Evolutionary conservation across 1,140 invertebrate genomes (phyloP), one percentile per base, ranked within the genome.

Genomic region (Stegodyphus mimosarum): DNA sequence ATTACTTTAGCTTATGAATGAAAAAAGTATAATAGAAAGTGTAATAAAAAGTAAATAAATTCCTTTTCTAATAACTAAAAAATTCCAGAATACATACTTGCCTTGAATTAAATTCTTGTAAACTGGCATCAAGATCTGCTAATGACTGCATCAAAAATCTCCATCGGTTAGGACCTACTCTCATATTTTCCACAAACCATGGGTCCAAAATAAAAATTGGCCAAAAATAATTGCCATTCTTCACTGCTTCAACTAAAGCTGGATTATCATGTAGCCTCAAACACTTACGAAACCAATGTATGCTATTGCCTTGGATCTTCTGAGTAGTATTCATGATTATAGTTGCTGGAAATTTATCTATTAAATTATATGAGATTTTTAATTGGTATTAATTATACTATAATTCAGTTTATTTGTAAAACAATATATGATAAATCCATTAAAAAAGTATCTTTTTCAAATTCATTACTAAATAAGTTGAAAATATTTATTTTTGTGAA

Each of bases 201-300:
- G 85, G 85, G 90, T 95, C 94, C 88, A 95, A 94, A 77, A 95
- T 94, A 88, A 94, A 95, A 5, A 95, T 89, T 0, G 94, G 93
- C 87, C 93, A 93, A 79, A 91, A 88, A 87, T 74, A 60, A 5
- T 67, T 5, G 9, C 76, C 88, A 73, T 93, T 91, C 64, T 92
- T 89, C 0, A 93, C 86, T 0, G 93, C 93, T 49, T 92, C 90
- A 13, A 93, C 87, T n/a, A 95, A 85, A 0, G 94, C 92, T 2
- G 94, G 94, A 90, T 95, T 95, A 89, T 95, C 94, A 89, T 95
- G 94, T 1, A 95, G 90, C 13, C 94, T 91, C 33, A 95, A 89
- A 6, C 94, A 94, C 90, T 95, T 94, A 0, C 94, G 91, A 89
- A 95, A 95, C 94, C 94, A 95, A 60, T 86, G 85, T 48, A 86